A percentile compares a stretch with the other conserved stretches of the same genome.
These are phyloP conservation scores for Geophilus truncorum DNA, from an alignment of 2,888 invertebrate species.

Conservation along the genomic window DNA sequence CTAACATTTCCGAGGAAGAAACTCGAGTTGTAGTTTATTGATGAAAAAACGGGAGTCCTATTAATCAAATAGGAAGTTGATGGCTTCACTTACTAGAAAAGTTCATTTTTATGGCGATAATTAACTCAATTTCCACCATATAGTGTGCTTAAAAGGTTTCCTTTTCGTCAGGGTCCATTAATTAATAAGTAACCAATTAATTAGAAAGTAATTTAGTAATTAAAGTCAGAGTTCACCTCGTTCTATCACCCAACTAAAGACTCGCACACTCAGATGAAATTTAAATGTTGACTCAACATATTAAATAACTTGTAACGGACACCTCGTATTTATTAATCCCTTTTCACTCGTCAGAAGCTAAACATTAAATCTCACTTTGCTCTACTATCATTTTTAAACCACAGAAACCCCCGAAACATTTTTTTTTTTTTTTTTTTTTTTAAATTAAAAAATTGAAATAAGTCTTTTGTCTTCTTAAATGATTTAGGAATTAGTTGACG, in stretches of 20 bases:
- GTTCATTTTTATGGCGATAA: constrained; percentile 7
- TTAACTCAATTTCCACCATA: neutral
- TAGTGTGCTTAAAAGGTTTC: neutral
- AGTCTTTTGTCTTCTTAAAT: too few relatives aligned
- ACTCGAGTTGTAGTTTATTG: neutral
- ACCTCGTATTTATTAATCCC: too few relatives aligned
- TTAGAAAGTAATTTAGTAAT: constrained; percentile 13
- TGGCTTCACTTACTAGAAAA: neutral
- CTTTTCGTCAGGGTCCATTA: neutral
- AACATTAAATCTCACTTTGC: too few relatives aligned
- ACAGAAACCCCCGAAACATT: too few relatives aligned
- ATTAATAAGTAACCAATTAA: constrained; percentile 23
- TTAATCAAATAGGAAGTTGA: constrained; percentile 13
- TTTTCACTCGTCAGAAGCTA: too few relatives aligned
- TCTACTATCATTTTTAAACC: too few relatives aligned
- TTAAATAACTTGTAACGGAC: too few relatives aligned
- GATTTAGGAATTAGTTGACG: too few relatives aligned
- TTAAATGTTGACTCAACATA: too few relatives aligned
- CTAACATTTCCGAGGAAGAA: neutral
- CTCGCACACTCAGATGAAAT: too few relatives aligned
- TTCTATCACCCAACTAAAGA: neutral
- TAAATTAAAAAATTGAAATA: too few relatives aligned
- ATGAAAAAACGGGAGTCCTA: neutral
- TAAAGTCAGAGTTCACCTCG: neutral
- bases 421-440: too few relatives aligned